Conservation (phyloP, 2,888 invertebrate species). For the Agrotis clavis region DNA sequence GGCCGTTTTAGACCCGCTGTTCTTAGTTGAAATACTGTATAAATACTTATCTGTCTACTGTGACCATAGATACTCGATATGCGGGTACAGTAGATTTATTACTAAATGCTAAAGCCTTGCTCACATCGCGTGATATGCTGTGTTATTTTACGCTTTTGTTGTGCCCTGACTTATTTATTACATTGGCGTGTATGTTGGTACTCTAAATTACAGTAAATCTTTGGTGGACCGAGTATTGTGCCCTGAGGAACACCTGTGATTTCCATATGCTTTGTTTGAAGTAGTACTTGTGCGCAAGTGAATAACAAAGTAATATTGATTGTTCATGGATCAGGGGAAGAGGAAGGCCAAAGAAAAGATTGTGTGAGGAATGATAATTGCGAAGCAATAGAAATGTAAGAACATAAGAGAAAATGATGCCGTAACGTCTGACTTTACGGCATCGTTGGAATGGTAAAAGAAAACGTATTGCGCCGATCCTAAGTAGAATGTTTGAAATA, state of each 20-base stretch:
- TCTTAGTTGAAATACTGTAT: background rate
- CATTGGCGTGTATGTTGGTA: conserved; percentile 26
- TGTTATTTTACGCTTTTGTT: conserved; percentile 53
- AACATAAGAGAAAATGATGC: too few species aligned
- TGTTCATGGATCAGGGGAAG: too few species aligned
- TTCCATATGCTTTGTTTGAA: conserved; percentile 6
- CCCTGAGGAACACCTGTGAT: conserved; percentile 29
- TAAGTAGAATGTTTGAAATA: background rate
- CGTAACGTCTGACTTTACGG: too few species aligned
- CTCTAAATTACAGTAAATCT: conserved; percentile 21
- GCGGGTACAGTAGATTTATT: conserved; percentile 43
- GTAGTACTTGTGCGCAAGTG: background rate
- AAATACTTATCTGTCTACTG: too few species aligned
- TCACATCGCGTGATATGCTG: conserved; percentile 53
- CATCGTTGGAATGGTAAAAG: too few species aligned
- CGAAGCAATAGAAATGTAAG: too few species aligned
- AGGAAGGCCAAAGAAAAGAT: too few species aligned
- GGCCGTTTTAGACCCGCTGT: background rate
- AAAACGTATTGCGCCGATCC: too few species aligned
- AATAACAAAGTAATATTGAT: too few species aligned
- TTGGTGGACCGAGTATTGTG: conserved; percentile 21
- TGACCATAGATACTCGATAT: conserved; percentile 37
- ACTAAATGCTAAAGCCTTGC: conserved; percentile 24
- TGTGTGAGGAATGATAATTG: too few species aligned
- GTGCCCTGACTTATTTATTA: conserved; percentile 43